Base-by-base conservation (phyloP, 2,797 vertebrate genomes). In the Geotrypetes seraphini region DNA sequence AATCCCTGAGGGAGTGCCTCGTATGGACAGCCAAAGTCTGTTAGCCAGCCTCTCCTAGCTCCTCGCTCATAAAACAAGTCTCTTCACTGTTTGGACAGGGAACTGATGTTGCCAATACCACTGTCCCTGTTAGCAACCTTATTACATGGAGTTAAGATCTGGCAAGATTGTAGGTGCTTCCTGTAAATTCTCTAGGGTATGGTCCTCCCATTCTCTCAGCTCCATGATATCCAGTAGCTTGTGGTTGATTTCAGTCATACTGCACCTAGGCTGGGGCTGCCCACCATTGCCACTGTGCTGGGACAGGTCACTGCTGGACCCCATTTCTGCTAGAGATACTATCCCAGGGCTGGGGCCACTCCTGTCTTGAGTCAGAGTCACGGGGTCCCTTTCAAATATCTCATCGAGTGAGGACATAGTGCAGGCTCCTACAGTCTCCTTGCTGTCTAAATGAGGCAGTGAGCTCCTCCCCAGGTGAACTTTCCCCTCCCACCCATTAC, bases 81-180 rank as follows among this genome's bases (percentile, higher is more conserved):
- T 92, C 91, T 66, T 92, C 88, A 3, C 88, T 90, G 73, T 88
- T n/a, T 85, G 2, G 88, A 92, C 1, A 91, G 90, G 0, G 90
- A 92, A 62, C 90, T 94, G 73, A 92, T 90, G 68, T 90, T 92
- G 73, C 91, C 88, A 12, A 94, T 92, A 34, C 91, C 91, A 1
- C 89, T 91, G 83, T 94, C 91, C 26, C 91, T 76, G 60, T 94
- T 94, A 43, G 90, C 81, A 49, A 90, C 56, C 50, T 94, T 92
- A 15, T 84, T 84, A 1, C 89, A n/a, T 85, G 5, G 87, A 28
- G 47, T 50, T 39, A 59, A 57, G 48, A 31, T 58, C 63, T 43
- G 48, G 55, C 43, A 53, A 47, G 53, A 46, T 28, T 36, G 51
- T 43, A 46, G 57, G 36, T 22, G 61, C 57, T 46, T 53, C 54